These are phyloP conservation scores for Terrapene triunguis DNA, from an alignment of 2,113 vertebrate species.

Conservation along the genomic window DNA sequence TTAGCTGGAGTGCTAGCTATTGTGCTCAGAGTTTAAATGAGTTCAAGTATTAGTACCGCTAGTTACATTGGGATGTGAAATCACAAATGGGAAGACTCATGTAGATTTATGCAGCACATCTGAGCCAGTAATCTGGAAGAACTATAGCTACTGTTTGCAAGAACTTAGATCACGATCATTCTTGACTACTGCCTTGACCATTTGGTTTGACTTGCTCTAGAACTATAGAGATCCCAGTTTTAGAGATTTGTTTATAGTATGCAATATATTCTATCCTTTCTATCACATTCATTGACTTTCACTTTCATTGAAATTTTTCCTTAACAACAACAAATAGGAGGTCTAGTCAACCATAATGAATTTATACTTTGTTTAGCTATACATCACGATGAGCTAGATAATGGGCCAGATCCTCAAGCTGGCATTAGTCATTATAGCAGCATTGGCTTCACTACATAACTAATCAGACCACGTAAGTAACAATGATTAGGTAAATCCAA, in stretches of 20 bases:
- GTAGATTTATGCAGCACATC: background rate
- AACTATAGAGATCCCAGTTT: conserved; percentile 28
- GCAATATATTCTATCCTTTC: background rate
- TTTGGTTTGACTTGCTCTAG: conserved; percentile 41
- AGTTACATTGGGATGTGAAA: conserved; percentile 12
- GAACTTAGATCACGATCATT: conserved; percentile 19
- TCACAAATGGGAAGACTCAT: conserved; percentile 43
- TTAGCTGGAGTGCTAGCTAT: background rate
- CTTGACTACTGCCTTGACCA: background rate
- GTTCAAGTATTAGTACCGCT: conserved; percentile 13
- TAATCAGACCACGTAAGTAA: background rate
- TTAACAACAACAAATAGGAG: conserved; percentile 12
- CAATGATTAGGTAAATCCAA: background rate
- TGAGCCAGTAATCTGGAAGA: conserved; percentile 41
- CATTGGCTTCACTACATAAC: background rate
- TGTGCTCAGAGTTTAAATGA: conserved; percentile 32
- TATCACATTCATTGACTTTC: background rate
- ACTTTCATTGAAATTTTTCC: conserved; percentile 41
- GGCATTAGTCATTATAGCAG: background rate
- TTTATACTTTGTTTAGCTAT: conserved; percentile 64
- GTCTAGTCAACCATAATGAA: conserved; percentile 38
- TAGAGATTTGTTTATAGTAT: conserved; percentile 41
- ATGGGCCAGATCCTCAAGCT: background rate
- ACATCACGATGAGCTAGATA: background rate
- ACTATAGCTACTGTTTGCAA: conserved; percentile 42